Base-by-base conservation (phyloP, 30 jellyfish, hydroid and myxozoan species). In the Rhopilema esculentum region DNA sequence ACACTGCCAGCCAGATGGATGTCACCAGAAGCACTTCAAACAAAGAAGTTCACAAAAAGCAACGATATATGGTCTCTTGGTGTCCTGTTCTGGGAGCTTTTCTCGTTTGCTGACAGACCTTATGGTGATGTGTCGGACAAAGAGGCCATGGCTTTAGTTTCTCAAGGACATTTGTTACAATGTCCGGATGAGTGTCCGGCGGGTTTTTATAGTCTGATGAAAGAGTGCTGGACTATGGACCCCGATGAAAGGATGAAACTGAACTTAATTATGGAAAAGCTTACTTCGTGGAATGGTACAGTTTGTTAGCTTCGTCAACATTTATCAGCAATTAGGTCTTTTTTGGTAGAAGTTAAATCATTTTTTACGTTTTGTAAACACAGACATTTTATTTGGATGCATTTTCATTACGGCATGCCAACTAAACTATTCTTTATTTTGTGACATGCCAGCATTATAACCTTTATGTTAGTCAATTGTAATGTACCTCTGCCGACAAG, bases 21-120 rank as follows among this genome's bases (percentile, higher is more conserved):
- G 87, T 80, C 98, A 1, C 98, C 98, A 32, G 98, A 94, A 73
- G 74, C 98, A n/a, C 80, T 88, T 19, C 84, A 69, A 29, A 84
- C 79, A 30, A 81, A 70, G 19, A 23, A 27, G 48, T 94, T 75
- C 77, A 76, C 91, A 12, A 75, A 49, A 49, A 31, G 72, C 69
- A 80, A 97, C 30, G 98, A 94, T 75, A 80, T 85, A 18, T 94
- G 92, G 88, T 71, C 90, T 53, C 67, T 88, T 29, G 98, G 97
- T 27, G 94, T 94, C 20, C 51, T 94, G 68, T 27, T 94, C 49
- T 94, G 98, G 98, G 98, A 94, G 70, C 27, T 94, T 24, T 94
- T 83, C 79, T 89, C 97, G 49, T 79, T 17, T 32, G 98, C 97
- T 16, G 75, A 77, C 17, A 65, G 66, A 23, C 98, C 98, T 21